Evolutionary conservation across 2,113 vertebrate species (phyloP), one percentile per base, ranked within the genome.

Genomic region (Hydrolagus affinis): DNA sequence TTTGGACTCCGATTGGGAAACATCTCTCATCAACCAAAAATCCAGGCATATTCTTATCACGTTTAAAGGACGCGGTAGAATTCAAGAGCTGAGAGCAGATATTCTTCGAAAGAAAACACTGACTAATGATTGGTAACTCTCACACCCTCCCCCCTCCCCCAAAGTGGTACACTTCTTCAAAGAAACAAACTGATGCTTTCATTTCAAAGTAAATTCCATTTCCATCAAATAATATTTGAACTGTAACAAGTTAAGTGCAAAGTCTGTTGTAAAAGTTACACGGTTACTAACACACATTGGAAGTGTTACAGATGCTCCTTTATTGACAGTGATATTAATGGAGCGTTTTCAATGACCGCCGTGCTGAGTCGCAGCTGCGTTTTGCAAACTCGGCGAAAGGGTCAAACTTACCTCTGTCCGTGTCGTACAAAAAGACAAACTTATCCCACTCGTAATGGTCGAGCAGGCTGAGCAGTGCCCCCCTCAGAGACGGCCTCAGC

Each of bases 351-450:
- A 87, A 86, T 86, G 25, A 71, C 62, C 30, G 28, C 71, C 66
- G 62, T 0, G 74, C 73, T 44, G 25, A 72, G 74, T 12, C 6
- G 30, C 28, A 60, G 73, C 60, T 88, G 10, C 2, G 28, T 64
- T 80, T 86, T 86, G 70, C 85, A 86, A 64, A 72, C 72, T 75
- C 59, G 86, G 11, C 19, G 56, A 70, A 72, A 28, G 17, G 30
- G 66, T 30, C 66, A 32, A 30, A 87, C 92, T 94, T 89, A 99
- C 98, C 98, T 91, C 98, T 92, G 89, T 99, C 96, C 0, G 98
- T 99, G 91, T 99, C 97, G 0, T 99, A 99, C 12, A 99, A 93
- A 91, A 98, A 99, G 88, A 99, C 96, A 75, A 99, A 99, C 87
- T 95, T 94, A 87, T 93, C 98, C 97, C 97, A 99, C 85, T 98